Evolutionary conservation across 2,797 vertebrate species (phyloP).

Genomic region (Loriculus beryllinus): DNA sequence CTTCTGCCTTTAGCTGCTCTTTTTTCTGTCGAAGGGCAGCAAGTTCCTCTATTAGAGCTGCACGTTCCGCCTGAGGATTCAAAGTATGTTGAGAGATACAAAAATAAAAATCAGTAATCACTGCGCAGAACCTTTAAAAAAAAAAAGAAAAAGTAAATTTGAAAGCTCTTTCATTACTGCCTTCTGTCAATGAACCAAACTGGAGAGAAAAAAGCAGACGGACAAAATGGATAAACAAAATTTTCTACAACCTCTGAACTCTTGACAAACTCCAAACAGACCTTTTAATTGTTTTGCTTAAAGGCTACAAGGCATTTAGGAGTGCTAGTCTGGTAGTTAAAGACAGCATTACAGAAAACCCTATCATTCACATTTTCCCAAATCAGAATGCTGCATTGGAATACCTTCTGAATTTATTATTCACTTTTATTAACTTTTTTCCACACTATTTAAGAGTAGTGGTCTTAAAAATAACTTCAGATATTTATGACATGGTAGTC

Average conservation of each 20-base stretch:
- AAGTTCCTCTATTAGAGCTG: slow-evolving; percentile 80
- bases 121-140: not conserved
- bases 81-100: not conserved
- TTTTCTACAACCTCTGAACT: not conserved
- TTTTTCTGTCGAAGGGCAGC: slow-evolving; percentile 78
- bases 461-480: not conserved
- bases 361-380: not conserved
- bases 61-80: slow-evolving; percentile 82
- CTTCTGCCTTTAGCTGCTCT: slow-evolving; percentile 79
- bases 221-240: not conserved
- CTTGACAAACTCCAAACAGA: not conserved
- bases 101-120: not conserved
- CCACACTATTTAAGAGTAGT: not conserved
- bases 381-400: not conserved
- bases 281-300: not conserved
- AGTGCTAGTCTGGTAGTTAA: not conserved
- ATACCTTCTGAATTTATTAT: not conserved
- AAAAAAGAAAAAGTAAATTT: not conserved
- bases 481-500: not conserved
- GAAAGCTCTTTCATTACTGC: not conserved
- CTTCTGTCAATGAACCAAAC: not conserved
- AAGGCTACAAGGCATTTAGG: not conserved
- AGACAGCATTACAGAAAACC: not conserved
- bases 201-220: not conserved
- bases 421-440: not conserved